Percentiles rank a stretch among this genome's conserved stretches.
These are phyloP conservation scores for Zygaena filipendulae DNA, from an alignment of 2,888 invertebrate genomes.

Conservation along the genomic window DNA sequence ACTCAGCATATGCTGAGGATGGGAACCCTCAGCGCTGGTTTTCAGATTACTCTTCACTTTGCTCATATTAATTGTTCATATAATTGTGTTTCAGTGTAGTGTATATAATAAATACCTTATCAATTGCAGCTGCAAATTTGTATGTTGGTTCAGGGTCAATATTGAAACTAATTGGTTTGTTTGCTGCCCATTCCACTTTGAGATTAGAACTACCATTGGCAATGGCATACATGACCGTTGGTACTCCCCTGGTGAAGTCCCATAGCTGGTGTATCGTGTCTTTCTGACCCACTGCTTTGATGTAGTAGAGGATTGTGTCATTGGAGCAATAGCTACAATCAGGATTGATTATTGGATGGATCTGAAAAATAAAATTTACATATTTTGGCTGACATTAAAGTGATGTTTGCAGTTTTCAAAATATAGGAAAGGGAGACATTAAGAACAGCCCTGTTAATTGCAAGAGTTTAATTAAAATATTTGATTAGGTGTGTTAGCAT, in stretches of 20 bases:
- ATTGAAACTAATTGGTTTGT: constrained; percentile 31
- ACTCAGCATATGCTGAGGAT: too few species aligned
- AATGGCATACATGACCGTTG: constrained; percentile 66
- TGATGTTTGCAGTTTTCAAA: constrained; percentile 1
- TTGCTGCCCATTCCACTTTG: constrained; percentile 56
- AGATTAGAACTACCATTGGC: constrained; percentile 54
- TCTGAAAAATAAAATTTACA: constrained; percentile 27
- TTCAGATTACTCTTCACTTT: too few species aligned
- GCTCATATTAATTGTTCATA: too few species aligned
- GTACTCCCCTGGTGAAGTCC: constrained; percentile 70
- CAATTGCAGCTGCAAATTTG: constrained; percentile 69
- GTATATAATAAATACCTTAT: constrained; percentile 45
- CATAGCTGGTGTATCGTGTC: constrained; percentile 75
- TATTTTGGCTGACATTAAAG: neutral
- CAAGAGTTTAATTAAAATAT: constrained; percentile 8
- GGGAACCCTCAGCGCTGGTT: too few species aligned
- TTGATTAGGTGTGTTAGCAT: too few species aligned
- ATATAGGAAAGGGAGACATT: neutral
- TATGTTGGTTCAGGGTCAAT: constrained; percentile 60
- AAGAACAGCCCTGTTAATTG: neutral
- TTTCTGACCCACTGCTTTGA: constrained; percentile 62
- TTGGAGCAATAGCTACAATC: constrained; percentile 34
- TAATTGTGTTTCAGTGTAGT: neutral
- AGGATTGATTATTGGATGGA: constrained; percentile 40
- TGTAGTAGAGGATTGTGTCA: constrained; percentile 53